These are phyloP conservation scores for Drosophila anomalipes DNA, from an alignment of 2,888 invertebrate species.

Conservation along the genomic window DNA sequence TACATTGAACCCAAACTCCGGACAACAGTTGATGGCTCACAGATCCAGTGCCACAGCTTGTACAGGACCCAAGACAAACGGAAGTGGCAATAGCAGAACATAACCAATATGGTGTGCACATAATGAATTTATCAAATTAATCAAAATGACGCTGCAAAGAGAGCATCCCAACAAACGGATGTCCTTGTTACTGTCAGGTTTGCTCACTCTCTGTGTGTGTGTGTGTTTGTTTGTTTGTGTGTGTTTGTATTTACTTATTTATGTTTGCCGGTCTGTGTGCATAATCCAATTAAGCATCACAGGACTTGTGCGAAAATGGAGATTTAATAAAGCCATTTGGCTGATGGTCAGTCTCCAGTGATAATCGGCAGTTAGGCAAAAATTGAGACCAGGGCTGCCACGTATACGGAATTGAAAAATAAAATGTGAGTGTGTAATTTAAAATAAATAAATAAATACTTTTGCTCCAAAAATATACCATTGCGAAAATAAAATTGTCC, in stretches of 20 bases:
- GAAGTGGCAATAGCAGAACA: constrained; percentile 16
- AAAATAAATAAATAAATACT: background rate
- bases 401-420: background rate
- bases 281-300: constrained; percentile 74
- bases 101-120: constrained; percentile 80
- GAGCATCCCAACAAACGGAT: constrained; percentile 58
- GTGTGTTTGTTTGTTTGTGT: too few species aligned
- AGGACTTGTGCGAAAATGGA: constrained; percentile 66
- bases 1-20: constrained; percentile 61
- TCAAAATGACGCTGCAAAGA: constrained; percentile 67
- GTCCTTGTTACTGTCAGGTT: constrained; percentile 39
- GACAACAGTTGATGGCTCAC: constrained; percentile 25
- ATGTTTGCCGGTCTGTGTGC: constrained; percentile 37
- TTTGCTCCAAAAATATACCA: background rate
- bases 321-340: constrained; percentile 81
- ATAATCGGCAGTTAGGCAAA: constrained; percentile 65
- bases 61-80: constrained; percentile 23
- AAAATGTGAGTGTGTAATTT: background rate
- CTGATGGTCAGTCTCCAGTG: constrained; percentile 43
- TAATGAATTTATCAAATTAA: constrained; percentile 84
- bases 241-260: constrained; percentile 10
- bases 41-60: constrained; percentile 54
- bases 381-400: constrained; percentile 40
- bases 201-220: constrained; percentile 1
- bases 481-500: background rate